Conservation (phyloP, 2,797 vertebrate species). For the Rhadinocentrus ornatus region DNA sequence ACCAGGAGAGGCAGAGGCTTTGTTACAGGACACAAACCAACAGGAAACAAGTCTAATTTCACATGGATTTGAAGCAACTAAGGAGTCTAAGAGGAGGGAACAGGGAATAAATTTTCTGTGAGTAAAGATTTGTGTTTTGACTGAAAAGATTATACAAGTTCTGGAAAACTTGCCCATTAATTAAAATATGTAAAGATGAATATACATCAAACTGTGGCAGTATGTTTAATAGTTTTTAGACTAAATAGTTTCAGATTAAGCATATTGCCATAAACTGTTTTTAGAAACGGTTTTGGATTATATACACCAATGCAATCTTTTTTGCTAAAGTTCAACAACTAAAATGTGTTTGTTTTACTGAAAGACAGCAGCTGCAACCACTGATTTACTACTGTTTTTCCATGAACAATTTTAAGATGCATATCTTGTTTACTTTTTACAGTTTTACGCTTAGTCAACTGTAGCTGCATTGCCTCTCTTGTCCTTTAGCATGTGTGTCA, state of each 20-base stretch:
- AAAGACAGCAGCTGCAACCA: background rate
- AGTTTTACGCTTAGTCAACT: constrained; percentile 42
- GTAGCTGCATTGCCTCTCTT: constrained; percentile 23
- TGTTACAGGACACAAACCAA: constrained; percentile 12
- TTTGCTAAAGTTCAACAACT: background rate
- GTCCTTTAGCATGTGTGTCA: constrained; percentile 61
- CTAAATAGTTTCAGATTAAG: too few relatives aligned
- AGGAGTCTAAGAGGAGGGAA: constrained; percentile 20
- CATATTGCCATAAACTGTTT: background rate
- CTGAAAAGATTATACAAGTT: background rate
- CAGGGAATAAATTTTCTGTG: constrained; percentile 51
- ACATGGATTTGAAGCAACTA: constrained; percentile 13
- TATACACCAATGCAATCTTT: background rate
- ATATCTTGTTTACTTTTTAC: constrained; percentile 37
- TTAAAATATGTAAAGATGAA: background rate
- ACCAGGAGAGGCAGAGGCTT: constrained; percentile 26
- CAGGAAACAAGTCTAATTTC: constrained; percentile 16
- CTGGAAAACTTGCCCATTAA: background rate
- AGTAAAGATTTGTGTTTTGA: constrained; percentile 62
- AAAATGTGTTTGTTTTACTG: background rate
- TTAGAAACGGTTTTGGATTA: background rate
- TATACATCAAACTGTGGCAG: background rate
- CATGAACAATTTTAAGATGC: constrained; percentile 3
- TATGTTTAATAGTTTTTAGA: background rate
- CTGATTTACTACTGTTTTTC: background rate